Evolutionary conservation across 2,888 invertebrate genomes (phyloP), one percentile per base, ranked within the genome.

Genomic region (Gasteruption jaculator): DNA sequence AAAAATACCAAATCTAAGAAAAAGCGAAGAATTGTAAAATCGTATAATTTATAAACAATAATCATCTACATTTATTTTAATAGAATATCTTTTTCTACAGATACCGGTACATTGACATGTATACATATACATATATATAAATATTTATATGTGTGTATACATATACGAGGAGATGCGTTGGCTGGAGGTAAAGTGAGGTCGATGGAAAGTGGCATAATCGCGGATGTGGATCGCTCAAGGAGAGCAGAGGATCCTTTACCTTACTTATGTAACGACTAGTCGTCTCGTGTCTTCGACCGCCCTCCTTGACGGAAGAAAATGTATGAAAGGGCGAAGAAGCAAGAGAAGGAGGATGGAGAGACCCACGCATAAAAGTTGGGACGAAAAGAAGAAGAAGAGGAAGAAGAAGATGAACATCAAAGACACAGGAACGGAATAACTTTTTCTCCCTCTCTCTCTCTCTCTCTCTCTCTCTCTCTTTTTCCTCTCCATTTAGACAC

Each of bases 201-300:
- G 60, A 62, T 61, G 61, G 63, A 65, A 63, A 65, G 64, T 65
- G 61, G 61, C 61, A 63, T 65, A 63, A 65, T 65, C 63, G 60
- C 57, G 61, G 59, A 64, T 63, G 61, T 61, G 59, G 59, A 63
- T 63, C 60, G 58, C 52, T 59, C 58, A 61, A 61, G 57, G 58
- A 45, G 54, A 52, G 54, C 51, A 52, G 48, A 53, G 57, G 60
- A 63, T 63, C 57, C 60, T 63, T 58, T 61, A 58, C 57, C 57
- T 59, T 60, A 58, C 60, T 66, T 66, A 63, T 58, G 60, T 65
- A 66, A 66, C 59, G 56, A 57, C 57, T 58, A 51, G 52, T 49
- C 57, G 54, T 61, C 58, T 57, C 57, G 62, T 59, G 60, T 61
- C 64, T 62, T 60, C 58, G 58, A 62, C 61, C 61, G 62, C 55